Percentiles rank a stretch among this genome's conserved stretches.
These are phyloP conservation scores for Conchocele bisecta DNA, from an alignment of 2,888 invertebrate genomes.

Conservation along the genomic window DNA sequence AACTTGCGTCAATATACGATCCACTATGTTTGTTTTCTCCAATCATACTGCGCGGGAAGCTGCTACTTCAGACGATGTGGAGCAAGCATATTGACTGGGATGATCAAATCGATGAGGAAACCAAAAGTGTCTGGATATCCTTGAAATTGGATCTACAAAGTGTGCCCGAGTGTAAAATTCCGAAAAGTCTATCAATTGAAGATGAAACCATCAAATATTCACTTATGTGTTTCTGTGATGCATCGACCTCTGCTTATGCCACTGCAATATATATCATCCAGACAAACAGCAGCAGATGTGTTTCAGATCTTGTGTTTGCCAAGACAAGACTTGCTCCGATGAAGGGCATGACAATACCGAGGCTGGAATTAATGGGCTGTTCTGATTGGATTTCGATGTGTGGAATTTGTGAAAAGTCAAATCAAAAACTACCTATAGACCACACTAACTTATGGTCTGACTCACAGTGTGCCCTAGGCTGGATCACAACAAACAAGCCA, in stretches of 20 bases:
- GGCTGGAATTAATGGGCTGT: constrained; percentile 33
- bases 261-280: constrained; percentile 14
- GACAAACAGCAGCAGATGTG: not conserved
- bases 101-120: not conserved
- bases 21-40: constrained; percentile 6
- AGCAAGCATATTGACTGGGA: constrained; percentile 6
- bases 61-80: constrained; percentile 6
- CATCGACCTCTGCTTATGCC: constrained; percentile 13
- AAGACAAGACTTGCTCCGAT: constrained; percentile 41
- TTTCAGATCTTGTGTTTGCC: constrained; percentile 22
- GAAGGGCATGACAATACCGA: constrained; percentile 30
- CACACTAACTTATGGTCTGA: constrained; percentile 4
- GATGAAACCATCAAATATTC: not conserved
- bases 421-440: not conserved
- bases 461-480: constrained; percentile 4
- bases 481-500: not conserved
- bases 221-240: constrained; percentile 21
- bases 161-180: not conserved
- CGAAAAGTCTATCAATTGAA: not conserved
- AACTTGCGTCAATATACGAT: constrained; percentile 2
- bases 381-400: constrained; percentile 4
- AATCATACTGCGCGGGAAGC: not conserved
- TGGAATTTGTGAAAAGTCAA: constrained; percentile 4
- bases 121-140: not conserved
- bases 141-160: constrained; percentile 1